Conservation (phyloP, 2,113 vertebrate genomes). For the Reinhardtius hippoglossoides region DNA sequence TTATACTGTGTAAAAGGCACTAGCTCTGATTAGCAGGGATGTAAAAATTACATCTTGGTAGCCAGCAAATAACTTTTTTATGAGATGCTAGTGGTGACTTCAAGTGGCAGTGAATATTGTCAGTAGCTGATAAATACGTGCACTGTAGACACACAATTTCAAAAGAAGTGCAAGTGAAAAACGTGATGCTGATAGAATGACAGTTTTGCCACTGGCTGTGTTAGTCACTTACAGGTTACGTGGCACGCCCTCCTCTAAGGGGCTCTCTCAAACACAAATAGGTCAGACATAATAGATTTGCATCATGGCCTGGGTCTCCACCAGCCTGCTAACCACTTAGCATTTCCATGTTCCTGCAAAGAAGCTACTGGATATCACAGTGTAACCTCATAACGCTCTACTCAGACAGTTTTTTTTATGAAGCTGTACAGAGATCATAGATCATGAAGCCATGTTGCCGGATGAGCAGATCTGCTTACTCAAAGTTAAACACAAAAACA, state of each 20-base stretch:
- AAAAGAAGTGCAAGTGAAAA: slow-evolving; percentile 2
- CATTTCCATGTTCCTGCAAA: slow-evolving; percentile 26
- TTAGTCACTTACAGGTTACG: slow-evolving; percentile 45
- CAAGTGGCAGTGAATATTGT: not conserved
- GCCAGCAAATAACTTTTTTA: not conserved
- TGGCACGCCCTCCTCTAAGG: slow-evolving; percentile 9
- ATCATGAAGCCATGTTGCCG: not conserved
- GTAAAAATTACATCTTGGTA: not conserved
- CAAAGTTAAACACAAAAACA: slow-evolving; percentile 12
- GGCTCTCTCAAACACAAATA: slow-evolving; percentile 47
- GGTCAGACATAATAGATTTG: slow-evolving; percentile 53
- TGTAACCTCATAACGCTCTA: not conserved
- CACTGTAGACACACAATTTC: slow-evolving; percentile 7
- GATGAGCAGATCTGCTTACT: slow-evolving; percentile 20
- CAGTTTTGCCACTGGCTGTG: slow-evolving; percentile 27
- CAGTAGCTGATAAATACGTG: not conserved
- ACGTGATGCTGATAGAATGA: slow-evolving; percentile 11
- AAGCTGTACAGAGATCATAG: not conserved
- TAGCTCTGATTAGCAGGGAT: not conserved
- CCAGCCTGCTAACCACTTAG: not conserved
- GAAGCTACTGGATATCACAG: slow-evolving; percentile 1
- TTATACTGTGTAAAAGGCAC: not conserved
- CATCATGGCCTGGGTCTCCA: no score
- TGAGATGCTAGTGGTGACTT: not conserved
- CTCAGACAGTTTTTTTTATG: not conserved